Base-by-base conservation (phyloP, 2,797 vertebrate genomes). In the Psittacula derbiana region DNA sequence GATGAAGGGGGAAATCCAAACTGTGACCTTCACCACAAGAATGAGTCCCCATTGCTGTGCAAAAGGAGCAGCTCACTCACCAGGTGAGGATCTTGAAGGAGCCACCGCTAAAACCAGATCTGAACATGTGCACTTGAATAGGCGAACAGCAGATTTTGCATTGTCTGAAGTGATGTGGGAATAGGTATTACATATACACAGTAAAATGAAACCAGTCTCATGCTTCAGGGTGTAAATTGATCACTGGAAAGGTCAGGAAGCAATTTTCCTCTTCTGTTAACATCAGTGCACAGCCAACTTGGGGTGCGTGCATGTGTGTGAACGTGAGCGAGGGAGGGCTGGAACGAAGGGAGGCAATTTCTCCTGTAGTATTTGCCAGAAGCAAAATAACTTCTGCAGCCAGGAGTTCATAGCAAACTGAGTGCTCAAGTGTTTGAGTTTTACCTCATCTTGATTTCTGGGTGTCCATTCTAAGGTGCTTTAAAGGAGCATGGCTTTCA, bases 261-360 rank as follows among this genome's bases (percentile, higher is more conserved):
- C 82, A 90, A 86, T 95, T 96, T 94, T 81, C 58, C 86, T 80
- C 88, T 83, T 69, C 80, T 92, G 80, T 94, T 92, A 83, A 86
- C 92, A 90, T 87, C 86, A 2, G 62, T 47, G 75, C 46, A 3
- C 82, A 64, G 73, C 52, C 52, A 73, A 16, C 24, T 61, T 50
- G 67, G 81, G 92, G 50, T 57, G 47, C 1, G 2, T 12, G 61
- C 6, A 30, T 36, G 43, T 44, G n/a, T 5, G 24, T 2, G 28
- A 14, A 1, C 1, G 6, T 3, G 50, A 12, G 80, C 12, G 30
- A 78, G 76, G 20, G 83, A 62, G 62, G 82, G 66, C 8, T 24
- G 76, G 70, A 72, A 41, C 2, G 49, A 19, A 76, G 76, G 81
- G 82, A 90, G 86, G 72, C 82, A 83, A 88, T 88, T 92, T 86